A percentile compares a stretch with the other conserved stretches of the same genome.
Evolutionary conservation across 2,888 invertebrate genomes (phyloP).

Genomic region (Meta bourneti): DNA sequence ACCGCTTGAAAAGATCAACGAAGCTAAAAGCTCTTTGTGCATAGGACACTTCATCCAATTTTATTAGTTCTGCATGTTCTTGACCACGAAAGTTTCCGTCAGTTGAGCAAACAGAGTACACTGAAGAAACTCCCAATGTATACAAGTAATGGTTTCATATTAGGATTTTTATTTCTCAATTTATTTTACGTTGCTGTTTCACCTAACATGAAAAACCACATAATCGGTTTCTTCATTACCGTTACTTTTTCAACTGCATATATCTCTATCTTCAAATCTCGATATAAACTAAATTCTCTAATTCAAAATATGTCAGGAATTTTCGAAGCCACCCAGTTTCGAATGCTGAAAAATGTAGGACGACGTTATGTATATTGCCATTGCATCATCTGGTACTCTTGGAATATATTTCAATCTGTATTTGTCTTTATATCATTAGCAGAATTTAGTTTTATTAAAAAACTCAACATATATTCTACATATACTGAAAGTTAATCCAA

Average conservation of each 20-base stretch:
- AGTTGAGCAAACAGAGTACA: too few relatives aligned
- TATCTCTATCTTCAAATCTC: background rate
- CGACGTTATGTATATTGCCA: background rate
- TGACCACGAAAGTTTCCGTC: too few relatives aligned
- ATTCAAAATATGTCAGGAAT: background rate
- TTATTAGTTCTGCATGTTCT: too few relatives aligned
- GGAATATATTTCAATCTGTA: background rate
- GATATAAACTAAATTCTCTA: background rate
- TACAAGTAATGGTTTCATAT: too few relatives aligned
- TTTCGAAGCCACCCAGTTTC: background rate
- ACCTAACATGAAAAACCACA: too few relatives aligned
- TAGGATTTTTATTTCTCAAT: too few relatives aligned
- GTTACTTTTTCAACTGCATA: too few relatives aligned
- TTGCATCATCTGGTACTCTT: background rate
- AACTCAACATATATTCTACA: background rate
- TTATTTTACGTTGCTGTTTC: too few relatives aligned
- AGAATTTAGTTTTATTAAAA: background rate
- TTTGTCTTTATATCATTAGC: background rate
- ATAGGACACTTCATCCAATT: background rate
- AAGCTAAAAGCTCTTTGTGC: too few relatives aligned
- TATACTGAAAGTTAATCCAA: background rate
- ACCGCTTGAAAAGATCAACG: too few relatives aligned
- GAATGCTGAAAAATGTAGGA: background rate
- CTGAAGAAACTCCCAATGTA: too few relatives aligned
- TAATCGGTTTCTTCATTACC: too few relatives aligned